Conservation (phyloP, 2,113 vertebrate genomes). For the Ahaetulla prasina region DNA sequence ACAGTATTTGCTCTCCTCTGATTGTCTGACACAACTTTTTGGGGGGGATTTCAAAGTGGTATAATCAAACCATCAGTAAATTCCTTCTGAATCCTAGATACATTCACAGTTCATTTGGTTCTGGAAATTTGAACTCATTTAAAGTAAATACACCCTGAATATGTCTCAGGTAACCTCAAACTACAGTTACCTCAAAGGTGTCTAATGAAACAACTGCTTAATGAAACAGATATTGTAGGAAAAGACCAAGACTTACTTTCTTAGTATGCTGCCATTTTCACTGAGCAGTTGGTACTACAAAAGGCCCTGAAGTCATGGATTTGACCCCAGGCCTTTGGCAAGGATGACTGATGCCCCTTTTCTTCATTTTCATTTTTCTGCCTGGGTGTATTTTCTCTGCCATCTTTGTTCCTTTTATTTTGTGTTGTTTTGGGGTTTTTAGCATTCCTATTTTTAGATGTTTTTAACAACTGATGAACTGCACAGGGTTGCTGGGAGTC, state of each 20-base stretch:
- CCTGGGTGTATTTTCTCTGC: neutral
- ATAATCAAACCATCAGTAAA: neutral
- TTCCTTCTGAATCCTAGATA: neutral
- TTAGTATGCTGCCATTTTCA: neutral
- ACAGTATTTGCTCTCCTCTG: neutral
- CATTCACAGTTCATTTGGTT: neutral
- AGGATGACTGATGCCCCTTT: neutral
- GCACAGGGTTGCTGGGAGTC: neutral
- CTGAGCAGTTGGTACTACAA: neutral
- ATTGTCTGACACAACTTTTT: neutral
- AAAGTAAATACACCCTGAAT: neutral
- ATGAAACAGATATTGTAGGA: neutral
- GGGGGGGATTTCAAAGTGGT: neutral
- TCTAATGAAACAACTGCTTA: neutral
- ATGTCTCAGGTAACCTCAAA: neutral
- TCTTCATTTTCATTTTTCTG: neutral
- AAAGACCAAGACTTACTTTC: neutral
- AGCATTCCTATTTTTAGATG: neutral
- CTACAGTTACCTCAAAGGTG: neutral
- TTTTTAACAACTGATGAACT: neutral
- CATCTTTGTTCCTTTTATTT: neutral
- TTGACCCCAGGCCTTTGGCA: neutral
- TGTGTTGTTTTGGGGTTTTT: neutral
- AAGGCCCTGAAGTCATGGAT: neutral
- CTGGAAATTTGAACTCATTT: neutral